phyloP scores from a whole-genome alignment of 2,113 vertebrate genomes.

The Notiomystis cincta region DNA sequence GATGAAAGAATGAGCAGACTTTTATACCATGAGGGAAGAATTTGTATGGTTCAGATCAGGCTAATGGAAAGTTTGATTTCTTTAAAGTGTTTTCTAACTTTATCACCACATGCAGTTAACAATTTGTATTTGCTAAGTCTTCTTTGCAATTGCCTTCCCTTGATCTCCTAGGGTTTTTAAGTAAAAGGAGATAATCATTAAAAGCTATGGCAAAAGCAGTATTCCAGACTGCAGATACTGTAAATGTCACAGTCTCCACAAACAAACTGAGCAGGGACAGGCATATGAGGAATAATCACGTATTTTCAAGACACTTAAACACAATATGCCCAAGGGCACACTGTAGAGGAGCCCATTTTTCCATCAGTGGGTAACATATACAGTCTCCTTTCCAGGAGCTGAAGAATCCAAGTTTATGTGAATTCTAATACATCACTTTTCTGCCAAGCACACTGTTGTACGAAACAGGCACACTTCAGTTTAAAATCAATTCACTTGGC shows the following conservation, averaged over 20 bases:
- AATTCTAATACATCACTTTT: background rate
- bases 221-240: background rate
- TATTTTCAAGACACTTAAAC: slow-evolving; percentile 33
- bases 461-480: background rate
- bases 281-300: background rate
- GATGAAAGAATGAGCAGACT: slow-evolving; percentile 13
- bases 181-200: background rate
- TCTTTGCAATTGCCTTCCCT: background rate
- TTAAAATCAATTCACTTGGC: background rate
- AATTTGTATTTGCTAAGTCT: background rate
- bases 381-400: background rate
- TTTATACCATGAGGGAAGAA: background rate
- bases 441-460: background rate
- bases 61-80: background rate
- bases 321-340: slow-evolving; percentile 6
- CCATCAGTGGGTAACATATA: background rate
- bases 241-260: slow-evolving; percentile 24
- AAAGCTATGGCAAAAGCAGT: slow-evolving; percentile 12
- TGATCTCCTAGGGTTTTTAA: background rate
- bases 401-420: background rate
- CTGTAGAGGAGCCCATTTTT: background rate
- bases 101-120: background rate
- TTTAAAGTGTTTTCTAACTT: background rate
- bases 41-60: background rate
- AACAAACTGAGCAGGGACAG: background rate